phyloP scores from a whole-genome alignment of 2,797 vertebrate genomes.

The Xiphophorus birchmanni region DNA sequence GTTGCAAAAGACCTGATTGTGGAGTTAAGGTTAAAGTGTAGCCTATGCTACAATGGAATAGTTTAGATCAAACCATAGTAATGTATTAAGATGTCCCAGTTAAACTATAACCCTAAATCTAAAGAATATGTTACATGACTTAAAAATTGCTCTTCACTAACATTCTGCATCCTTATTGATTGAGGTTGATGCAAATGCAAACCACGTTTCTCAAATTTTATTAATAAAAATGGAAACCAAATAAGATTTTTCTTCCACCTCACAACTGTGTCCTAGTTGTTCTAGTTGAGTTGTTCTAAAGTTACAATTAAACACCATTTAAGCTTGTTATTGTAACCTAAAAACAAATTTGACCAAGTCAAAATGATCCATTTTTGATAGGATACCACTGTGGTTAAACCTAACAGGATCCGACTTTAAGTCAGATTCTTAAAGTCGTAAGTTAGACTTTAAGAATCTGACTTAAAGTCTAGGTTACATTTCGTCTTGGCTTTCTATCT shows the following conservation, averaged over 20 bases:
- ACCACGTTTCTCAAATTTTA: neutral
- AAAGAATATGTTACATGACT: neutral
- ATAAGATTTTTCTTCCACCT: neutral
- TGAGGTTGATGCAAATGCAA: neutral
- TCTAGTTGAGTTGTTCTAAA: neutral
- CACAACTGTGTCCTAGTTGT: neutral
- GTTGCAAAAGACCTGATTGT: neutral
- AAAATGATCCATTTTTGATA: neutral
- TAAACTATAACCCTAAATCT: neutral
- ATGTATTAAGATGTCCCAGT: neutral
- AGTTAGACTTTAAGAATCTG: no score
- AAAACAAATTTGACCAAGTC: neutral
- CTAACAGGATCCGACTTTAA: neutral
- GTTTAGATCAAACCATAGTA: neutral
- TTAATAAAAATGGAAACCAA: neutral
- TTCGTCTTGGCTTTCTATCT: neutral
- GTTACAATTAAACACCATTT: neutral
- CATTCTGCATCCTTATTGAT: neutral
- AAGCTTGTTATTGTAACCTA: neutral
- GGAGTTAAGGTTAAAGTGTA: neutral
- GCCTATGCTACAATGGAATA: neutral
- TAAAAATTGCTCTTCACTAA: neutral
- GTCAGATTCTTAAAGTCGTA: neutral
- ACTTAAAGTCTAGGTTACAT: neutral
- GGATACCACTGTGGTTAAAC: neutral